Percentiles rank a stretch among this genome's conserved stretches.
phyloP scores from a whole-genome alignment of 2,113 vertebrate species.

The Sarotherodon lohbergeri region DNA sequence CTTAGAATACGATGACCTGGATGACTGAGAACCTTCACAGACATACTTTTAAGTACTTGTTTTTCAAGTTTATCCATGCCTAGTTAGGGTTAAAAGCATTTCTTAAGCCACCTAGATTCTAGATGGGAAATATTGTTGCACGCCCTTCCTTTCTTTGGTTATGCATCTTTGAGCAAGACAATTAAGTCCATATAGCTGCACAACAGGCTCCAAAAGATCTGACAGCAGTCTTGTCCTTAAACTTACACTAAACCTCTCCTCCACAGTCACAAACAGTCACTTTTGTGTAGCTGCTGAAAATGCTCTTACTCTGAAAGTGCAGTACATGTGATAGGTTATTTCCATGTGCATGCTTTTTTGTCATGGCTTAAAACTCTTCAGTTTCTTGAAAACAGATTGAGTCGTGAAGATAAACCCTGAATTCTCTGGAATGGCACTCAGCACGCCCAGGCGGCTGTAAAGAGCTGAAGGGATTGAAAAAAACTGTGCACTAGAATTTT shows the following conservation, averaged over 20 bases:
- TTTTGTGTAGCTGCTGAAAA: not conserved
- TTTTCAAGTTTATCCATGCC: not conserved
- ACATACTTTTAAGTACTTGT: not conserved
- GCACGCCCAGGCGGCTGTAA: rapidly evolving
- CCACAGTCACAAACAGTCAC: not conserved
- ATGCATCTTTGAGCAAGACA: not conserved
- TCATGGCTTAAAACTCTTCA: not conserved
- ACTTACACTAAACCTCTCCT: not conserved
- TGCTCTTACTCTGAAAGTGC: not conserved
- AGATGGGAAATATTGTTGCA: not conserved
- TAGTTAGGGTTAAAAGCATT: not conserved
- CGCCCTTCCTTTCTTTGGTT: not conserved
- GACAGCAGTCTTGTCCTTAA: not conserved
- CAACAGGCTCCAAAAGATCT: not conserved
- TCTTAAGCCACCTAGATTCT: not conserved
- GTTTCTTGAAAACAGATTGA: not conserved
- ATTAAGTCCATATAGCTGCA: not conserved
- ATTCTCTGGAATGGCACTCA: not conserved
- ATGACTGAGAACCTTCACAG: not conserved
- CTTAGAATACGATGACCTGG: not conserved
- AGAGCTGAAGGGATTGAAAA: not conserved
- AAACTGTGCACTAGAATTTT: not conserved
- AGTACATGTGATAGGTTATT: not conserved
- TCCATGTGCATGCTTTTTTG: not conserved
- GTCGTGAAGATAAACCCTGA: not conserved